phyloP scores from a whole-genome alignment of 1,140 invertebrate genomes.

The Teleopsis dalmanni region DNA sequence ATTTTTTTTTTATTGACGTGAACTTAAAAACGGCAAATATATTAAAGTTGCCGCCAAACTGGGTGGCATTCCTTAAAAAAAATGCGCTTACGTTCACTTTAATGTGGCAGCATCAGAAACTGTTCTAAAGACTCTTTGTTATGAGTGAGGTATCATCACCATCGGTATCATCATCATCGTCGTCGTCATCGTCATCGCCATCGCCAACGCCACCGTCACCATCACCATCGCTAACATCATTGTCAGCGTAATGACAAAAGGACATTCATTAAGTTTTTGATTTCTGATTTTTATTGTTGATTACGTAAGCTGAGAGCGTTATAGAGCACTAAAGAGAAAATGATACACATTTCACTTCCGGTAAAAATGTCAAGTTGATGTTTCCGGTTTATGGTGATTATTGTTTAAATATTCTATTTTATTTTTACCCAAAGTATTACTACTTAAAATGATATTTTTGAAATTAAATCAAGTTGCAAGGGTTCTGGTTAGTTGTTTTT shows the following conservation, averaged over 20 bases:
- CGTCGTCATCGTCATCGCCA: not conserved
- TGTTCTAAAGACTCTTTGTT: too few species aligned
- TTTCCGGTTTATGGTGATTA: conserved; percentile 27
- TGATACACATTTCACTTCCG: conserved; percentile 24
- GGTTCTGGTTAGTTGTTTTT: too few species aligned
- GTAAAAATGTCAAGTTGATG: conserved; percentile 41
- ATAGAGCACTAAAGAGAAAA: conserved; percentile 6
- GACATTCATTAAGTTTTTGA: conserved; percentile 45
- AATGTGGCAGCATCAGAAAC: too few species aligned
- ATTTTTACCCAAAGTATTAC: too few species aligned
- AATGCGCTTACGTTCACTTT: too few species aligned
- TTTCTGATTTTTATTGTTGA: conserved; percentile 42
- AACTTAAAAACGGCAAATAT: too few species aligned
- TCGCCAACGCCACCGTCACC: too few species aligned
- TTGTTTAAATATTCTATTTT: not conserved
- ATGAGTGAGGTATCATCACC: not conserved
- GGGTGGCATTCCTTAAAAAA: too few species aligned
- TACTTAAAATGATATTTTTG: too few species aligned
- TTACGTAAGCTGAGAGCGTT: conserved; percentile 32
- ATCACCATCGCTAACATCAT: conserved; percentile 16
- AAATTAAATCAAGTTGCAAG: too few species aligned
- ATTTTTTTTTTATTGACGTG: too few species aligned
- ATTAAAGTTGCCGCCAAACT: too few species aligned
- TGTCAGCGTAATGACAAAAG: conserved; percentile 38
- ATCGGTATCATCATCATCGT: not conserved